phyloP scores from a whole-genome alignment of 2,888 invertebrate species.

The Tanytarsus gracilentus region DNA sequence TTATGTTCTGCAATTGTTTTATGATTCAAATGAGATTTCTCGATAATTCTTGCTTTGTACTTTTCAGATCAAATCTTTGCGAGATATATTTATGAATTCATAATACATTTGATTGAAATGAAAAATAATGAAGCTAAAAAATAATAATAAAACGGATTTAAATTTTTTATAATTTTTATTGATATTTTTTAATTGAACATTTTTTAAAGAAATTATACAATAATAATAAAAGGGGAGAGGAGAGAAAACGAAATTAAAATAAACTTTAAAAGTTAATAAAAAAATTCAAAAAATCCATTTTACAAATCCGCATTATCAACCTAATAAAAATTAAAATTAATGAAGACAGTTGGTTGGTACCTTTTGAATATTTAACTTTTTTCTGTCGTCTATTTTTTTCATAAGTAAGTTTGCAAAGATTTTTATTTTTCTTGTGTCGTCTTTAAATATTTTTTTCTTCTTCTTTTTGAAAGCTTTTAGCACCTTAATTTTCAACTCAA shows the following conservation, averaged over 20 bases:
- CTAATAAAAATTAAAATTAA: background rate
- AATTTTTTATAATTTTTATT: too few species aligned
- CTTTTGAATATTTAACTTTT: background rate
- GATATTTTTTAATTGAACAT: too few species aligned
- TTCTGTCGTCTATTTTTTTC: background rate
- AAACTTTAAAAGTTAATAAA: background rate
- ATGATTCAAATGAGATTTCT: too few species aligned
- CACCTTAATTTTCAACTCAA: slow-evolving; percentile 26
- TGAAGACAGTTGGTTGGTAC: slow-evolving; percentile 11
- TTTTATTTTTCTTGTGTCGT: background rate
- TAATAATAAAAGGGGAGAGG: too few species aligned
- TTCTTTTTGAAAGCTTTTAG: slow-evolving; percentile 16
- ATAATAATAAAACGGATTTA: too few species aligned
- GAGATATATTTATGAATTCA: too few species aligned
- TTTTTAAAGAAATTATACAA: too few species aligned
- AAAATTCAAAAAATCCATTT: background rate
- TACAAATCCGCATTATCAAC: background rate
- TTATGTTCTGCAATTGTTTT: too few species aligned
- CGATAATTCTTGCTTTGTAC: too few species aligned
- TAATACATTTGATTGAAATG: too few species aligned
- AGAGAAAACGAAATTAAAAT: background rate
- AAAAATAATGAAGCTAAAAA: too few species aligned
- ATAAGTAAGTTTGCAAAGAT: background rate
- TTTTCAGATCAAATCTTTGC: too few species aligned
- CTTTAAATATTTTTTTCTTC: slow-evolving; percentile 1